phyloP scores from a whole-genome alignment of 1,140 invertebrate species.

The Habropoda laboriosa region DNA sequence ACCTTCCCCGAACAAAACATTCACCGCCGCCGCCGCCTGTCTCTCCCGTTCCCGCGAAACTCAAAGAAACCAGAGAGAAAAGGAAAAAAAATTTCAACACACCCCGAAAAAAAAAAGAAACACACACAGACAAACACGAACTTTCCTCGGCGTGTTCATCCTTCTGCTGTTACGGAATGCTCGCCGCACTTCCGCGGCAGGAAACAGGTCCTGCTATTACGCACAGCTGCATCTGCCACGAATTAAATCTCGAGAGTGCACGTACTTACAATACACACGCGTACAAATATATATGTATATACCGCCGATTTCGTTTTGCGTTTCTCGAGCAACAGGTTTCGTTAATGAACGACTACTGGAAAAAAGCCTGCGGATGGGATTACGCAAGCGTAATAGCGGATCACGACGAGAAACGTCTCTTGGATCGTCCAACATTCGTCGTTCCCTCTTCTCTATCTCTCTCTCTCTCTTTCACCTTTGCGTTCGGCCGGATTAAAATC shows the following conservation, averaged over 20 bases:
- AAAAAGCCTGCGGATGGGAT: slow-evolving; percentile 4
- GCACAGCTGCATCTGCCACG: slow-evolving; percentile 40
- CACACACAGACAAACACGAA: not conserved
- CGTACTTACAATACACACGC: not conserved
- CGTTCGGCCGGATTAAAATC: slow-evolving; percentile 22
- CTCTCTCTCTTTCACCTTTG: not conserved
- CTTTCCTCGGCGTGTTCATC: slow-evolving; percentile 15
- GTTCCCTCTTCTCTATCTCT: not conserved
- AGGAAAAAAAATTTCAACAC: no score
- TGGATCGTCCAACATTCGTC: not conserved
- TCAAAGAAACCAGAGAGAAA: not conserved
- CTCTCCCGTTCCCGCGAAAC: no score
- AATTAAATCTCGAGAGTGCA: slow-evolving; percentile 37
- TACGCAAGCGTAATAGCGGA: slow-evolving; percentile 46
- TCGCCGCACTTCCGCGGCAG: slow-evolving; percentile 32
- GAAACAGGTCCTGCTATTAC: slow-evolving; percentile 46
- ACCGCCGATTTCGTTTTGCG: slow-evolving; percentile 42
- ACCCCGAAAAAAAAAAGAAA: not conserved
- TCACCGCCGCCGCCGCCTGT: no score
- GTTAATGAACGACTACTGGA: slow-evolving; percentile 44
- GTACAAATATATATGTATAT: not conserved
- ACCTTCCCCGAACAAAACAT: no score
- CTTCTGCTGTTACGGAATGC: slow-evolving; percentile 11
- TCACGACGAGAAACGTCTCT: not conserved
- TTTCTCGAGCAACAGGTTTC: slow-evolving; percentile 54